Percentiles rank a stretch among this genome's conserved stretches.
phyloP scores from a whole-genome alignment of 2,113 vertebrate genomes.

The Maccullochella peelii region DNA sequence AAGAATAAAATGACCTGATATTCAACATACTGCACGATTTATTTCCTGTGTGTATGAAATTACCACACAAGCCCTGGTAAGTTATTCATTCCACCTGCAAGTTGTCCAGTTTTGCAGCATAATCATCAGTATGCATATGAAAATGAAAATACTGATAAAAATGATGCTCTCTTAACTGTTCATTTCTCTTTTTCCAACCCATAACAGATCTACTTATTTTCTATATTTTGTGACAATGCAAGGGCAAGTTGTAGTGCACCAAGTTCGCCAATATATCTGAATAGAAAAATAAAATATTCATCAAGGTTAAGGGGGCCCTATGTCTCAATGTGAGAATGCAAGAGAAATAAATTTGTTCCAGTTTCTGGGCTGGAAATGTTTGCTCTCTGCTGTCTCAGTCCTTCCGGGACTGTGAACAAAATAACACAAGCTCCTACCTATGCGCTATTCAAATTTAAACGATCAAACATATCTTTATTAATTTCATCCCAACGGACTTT shows the following conservation, averaged over 20 bases:
- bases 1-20: background rate
- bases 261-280: conserved; percentile 50
- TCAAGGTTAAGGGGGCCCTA: conserved; percentile 55
- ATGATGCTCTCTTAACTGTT: background rate
- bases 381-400: conserved; percentile 44
- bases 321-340: conserved; percentile 49
- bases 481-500: conserved; percentile 42
- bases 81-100: conserved; percentile 9
- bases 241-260: conserved; percentile 17
- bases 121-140: background rate
- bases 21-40: background rate
- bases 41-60: background rate
- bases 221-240: conserved; percentile 7
- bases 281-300: conserved; percentile 77
- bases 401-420: conserved; percentile 47
- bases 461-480: conserved; percentile 50
- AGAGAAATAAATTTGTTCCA: conserved; percentile 64
- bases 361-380: conserved; percentile 56
- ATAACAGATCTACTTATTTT: background rate
- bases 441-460: conserved; percentile 44
- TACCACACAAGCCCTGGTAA: background rate
- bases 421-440: conserved; percentile 27
- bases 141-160: conserved; percentile 13
- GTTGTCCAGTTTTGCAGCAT: conserved; percentile 3
- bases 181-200: background rate